These are phyloP conservation scores for Tenrec ecaudatus DNA, from an alignment of 2,113 vertebrate species.

Conservation along the genomic window DNA sequence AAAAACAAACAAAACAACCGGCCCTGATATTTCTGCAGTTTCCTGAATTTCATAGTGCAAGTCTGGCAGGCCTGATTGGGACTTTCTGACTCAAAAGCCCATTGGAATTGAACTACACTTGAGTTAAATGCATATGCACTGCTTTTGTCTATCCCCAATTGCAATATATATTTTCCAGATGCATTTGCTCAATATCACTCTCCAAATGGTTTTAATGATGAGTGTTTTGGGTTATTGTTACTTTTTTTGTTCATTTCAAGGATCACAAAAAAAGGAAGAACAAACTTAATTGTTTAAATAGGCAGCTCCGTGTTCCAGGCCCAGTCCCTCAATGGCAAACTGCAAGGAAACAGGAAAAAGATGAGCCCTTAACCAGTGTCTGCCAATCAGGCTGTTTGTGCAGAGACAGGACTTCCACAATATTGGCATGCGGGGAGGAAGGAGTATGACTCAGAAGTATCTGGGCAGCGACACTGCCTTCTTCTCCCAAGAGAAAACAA, in stretches of 20 bases:
- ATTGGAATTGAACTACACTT: not conserved
- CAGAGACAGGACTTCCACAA: not conserved
- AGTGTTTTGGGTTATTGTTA: not conserved
- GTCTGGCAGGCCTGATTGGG: not conserved
- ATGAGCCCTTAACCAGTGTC: not conserved
- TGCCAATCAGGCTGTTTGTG: not conserved
- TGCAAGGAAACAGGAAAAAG: not conserved
- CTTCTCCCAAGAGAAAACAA: not conserved
- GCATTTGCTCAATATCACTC: constrained; percentile 49
- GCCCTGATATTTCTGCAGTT: not conserved
- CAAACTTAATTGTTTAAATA: not conserved
- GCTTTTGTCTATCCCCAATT: constrained; percentile 13
- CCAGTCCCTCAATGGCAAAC: not conserved
- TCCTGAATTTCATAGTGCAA: not conserved
- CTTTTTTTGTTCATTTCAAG: not conserved
- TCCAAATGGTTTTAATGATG: constrained; percentile 46
- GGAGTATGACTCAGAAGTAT: not conserved
- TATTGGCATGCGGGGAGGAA: not conserved
- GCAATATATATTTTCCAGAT: constrained; percentile 62
- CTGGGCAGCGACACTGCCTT: not conserved
- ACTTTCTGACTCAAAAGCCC: not conserved
- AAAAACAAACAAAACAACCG: not conserved
- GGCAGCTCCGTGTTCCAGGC: not conserved
- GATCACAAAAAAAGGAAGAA: not conserved
- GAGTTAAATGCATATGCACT: not conserved